Percentiles rank a stretch among this genome's conserved stretches.
phyloP scores from a whole-genome alignment of 2,797 vertebrate species.

The Pangasius krempfi region DNA sequence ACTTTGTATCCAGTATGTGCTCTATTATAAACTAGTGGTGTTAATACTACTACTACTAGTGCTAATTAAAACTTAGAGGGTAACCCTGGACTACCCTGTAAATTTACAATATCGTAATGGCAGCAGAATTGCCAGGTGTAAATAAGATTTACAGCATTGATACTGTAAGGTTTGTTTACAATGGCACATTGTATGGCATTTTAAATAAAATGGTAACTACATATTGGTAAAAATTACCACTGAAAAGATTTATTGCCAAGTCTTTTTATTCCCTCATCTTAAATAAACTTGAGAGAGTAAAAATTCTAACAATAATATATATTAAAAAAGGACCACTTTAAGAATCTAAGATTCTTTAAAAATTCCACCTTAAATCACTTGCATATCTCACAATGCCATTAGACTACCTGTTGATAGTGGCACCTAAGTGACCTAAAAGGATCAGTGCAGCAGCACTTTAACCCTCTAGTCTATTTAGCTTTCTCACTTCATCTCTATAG shows the following conservation, averaged over 20 bases:
- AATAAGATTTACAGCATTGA: too few relatives aligned
- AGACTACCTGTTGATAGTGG: neutral
- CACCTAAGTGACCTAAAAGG: neutral
- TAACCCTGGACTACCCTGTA: neutral
- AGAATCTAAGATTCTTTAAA: neutral
- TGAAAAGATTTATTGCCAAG: neutral
- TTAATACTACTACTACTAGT: too few relatives aligned
- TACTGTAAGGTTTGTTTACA: too few relatives aligned
- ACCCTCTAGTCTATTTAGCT: neutral
- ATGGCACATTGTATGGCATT: too few relatives aligned
- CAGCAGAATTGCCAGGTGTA: too few relatives aligned
- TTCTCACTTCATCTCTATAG: neutral
- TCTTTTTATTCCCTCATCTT: neutral
- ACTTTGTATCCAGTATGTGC: neutral
- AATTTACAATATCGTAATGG: too few relatives aligned
- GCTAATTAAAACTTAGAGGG: neutral
- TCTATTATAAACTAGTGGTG: neutral
- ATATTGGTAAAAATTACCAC: neutral
- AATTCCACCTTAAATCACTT: neutral
- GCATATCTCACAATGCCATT: neutral
- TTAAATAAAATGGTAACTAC: too few relatives aligned
- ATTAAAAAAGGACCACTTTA: neutral
- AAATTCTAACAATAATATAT: neutral
- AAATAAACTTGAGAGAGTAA: neutral
- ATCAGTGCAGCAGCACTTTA: neutral